phyloP scores from a whole-genome alignment of 2,113 vertebrate species.

The Pedetes capensis region DNA sequence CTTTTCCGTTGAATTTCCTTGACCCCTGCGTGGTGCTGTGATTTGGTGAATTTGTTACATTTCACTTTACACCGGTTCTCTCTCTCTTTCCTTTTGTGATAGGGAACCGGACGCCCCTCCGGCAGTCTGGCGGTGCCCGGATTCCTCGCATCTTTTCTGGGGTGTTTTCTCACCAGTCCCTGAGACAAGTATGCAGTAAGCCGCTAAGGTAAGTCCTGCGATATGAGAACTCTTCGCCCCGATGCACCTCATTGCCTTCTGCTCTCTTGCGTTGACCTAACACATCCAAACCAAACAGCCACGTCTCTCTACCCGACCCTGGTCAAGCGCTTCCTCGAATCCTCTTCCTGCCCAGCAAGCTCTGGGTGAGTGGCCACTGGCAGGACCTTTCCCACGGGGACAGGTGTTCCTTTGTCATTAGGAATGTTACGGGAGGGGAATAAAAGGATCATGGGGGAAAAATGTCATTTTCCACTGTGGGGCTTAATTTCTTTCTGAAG shows the following conservation, averaged over 20 bases:
- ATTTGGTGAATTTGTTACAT: slow-evolving; percentile 94
- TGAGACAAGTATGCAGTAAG: slow-evolving; percentile 97
- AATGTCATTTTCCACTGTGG: background rate
- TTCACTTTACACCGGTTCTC: slow-evolving; percentile 88
- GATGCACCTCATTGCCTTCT: background rate
- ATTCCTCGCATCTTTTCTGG: slow-evolving; percentile 81
- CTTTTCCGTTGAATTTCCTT: slow-evolving; percentile 96
- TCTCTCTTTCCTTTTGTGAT: slow-evolving; percentile 86
- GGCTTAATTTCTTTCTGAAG: slow-evolving; percentile 67
- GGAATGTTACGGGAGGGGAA: background rate
- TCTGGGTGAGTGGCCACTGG: background rate
- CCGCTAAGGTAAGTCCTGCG: slow-evolving; percentile 93
- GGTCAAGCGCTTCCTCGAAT: background rate
- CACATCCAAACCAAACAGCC: background rate
- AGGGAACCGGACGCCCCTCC: slow-evolving; percentile 83
- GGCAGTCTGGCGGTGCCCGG: slow-evolving; percentile 83
- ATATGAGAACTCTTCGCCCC: slow-evolving; percentile 63
- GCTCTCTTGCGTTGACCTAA: background rate
- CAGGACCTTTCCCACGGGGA: background rate
- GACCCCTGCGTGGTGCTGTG: slow-evolving; percentile 92
- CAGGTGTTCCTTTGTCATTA: background rate
- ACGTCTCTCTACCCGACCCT: accelerated
- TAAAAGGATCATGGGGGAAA: background rate
- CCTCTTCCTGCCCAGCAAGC: background rate
- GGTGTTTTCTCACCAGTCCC: slow-evolving; percentile 88